These are phyloP conservation scores for Sigmodon hispidus DNA, from an alignment of 2,113 vertebrate genomes.

Conservation along the genomic window DNA sequence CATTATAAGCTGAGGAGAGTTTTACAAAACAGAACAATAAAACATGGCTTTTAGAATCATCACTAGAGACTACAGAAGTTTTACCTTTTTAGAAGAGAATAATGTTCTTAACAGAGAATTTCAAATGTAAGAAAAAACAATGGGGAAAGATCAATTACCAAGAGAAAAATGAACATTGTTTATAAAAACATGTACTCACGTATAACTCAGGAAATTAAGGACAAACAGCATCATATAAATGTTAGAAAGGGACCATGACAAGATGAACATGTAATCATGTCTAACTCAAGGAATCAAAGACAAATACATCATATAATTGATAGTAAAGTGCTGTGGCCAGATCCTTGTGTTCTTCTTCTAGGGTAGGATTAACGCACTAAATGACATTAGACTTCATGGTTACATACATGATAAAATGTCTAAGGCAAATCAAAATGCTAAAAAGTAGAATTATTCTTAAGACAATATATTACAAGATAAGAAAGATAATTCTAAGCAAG, in stretches of 20 bases:
- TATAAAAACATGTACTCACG: not conserved
- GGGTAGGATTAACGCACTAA: not conserved
- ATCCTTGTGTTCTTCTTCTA: not conserved
- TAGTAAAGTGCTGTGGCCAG: not conserved
- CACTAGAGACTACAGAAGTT: not conserved
- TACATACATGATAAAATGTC: not conserved
- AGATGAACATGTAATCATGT: not conserved
- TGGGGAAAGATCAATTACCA: not conserved
- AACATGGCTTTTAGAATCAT: not conserved
- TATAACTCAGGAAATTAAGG: not conserved
- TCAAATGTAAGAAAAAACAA: not conserved
- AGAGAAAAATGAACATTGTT: not conserved
- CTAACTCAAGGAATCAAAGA: not conserved
- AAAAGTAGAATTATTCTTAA: not conserved
- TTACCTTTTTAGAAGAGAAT: constrained; percentile 3
- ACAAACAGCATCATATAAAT: not conserved
- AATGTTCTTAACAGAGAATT: not conserved
- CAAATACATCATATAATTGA: not conserved
- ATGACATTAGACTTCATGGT: not conserved
- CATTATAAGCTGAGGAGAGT: not conserved
- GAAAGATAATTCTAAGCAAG: not conserved
- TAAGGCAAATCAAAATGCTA: constrained; percentile 30
- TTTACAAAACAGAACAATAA: not conserved
- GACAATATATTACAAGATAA: not conserved
- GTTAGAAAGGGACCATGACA: not conserved